Percentiles rank a stretch among this genome's conserved stretches.
These are phyloP conservation scores for Prosopocoilus inquinatus DNA, from an alignment of 2,888 invertebrate genomes.

Conservation along the genomic window DNA sequence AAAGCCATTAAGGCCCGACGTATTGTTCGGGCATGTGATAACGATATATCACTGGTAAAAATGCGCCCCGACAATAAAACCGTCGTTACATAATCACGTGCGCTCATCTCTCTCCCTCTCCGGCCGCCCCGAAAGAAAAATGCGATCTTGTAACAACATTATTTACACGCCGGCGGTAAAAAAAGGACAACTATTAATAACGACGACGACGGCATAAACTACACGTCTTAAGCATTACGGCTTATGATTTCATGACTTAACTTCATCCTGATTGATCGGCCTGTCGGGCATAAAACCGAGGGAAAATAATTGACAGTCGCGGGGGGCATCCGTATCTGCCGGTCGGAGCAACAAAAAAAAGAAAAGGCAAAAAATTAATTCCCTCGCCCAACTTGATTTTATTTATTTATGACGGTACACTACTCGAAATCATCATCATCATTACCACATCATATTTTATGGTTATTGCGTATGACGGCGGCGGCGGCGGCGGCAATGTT, in stretches of 20 bases:
- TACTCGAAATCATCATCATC: too few species aligned
- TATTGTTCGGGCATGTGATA: too few species aligned
- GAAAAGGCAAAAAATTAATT: too few species aligned
- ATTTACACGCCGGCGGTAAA: conserved; percentile 7
- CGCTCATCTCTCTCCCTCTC: too few species aligned
- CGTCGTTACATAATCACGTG: not conserved
- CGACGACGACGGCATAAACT: conserved; percentile 2
- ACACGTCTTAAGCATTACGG: conserved; percentile 12
- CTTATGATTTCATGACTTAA: conserved; percentile 33
- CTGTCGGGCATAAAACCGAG: conserved; percentile 27
- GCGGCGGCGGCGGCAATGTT: too few species aligned
- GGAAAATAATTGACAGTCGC: conserved; percentile 32
- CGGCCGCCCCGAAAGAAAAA: conserved; percentile 6
- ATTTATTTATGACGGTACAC: too few species aligned
- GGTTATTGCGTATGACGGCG: too few species aligned
- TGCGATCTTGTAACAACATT: conserved; percentile 11
- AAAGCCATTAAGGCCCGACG: too few species aligned
- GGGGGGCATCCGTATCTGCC: conserved; percentile 7
- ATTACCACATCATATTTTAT: too few species aligned
- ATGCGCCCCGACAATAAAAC: too few species aligned
- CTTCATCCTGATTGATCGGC: conserved; percentile 34
- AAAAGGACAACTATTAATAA: conserved; percentile 16
- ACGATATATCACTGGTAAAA: too few species aligned
- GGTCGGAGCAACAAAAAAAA: not conserved
- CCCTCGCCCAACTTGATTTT: too few species aligned